Evolutionary conservation across 1,140 invertebrate species (phyloP), one percentile per base, ranked within the genome.

Genomic region (Meloidogyne hapla): DNA sequence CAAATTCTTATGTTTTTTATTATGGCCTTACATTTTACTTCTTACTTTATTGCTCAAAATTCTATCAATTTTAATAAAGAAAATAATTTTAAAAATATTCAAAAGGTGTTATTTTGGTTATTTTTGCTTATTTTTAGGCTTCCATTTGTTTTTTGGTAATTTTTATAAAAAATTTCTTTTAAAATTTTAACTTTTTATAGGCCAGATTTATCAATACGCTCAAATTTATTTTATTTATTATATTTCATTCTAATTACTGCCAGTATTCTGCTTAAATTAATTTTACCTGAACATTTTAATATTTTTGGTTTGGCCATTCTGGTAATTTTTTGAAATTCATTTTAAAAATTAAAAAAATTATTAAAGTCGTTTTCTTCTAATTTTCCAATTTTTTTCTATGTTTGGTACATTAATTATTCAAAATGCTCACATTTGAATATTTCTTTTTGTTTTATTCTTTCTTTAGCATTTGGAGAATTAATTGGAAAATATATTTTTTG

Each of bases 371-470:
- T 48, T 28, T 23, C 69, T 23, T 48, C 45, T 33, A 71, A 62
- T 28, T 61, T 71, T 71, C 69, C 69, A 28, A 42, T 71, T 28
- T 38, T 71, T 21, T 45, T 71, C 2, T 71, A 71, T 56, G 69
- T 56, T 23, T 71, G 69, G 69, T 62, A 71, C 23, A 61, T 48
- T 33, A 61, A 48, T 23, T 42, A 33, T 42, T 21, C 69, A n/a
- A 48, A 62, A 38, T 71, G 25, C 1, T 42, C 69, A 61, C 18
- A 42, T 23, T n/a, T 76, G n/a, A n/a, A 25, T 23, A 28, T 70
- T 12, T 76, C 75, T 18, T 45, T 25, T 40, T 45, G 75, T 63
- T 74, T 74, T 40, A 48, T 76, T 38, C n/a, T 69, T 10, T 61
- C 48, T 2, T 28, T 63, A 71, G n/a, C 75, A 18, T 18, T 76